phyloP scores from a whole-genome alignment of 2,797 vertebrate genomes.

The Aselliscus stoliczkanus region DNA sequence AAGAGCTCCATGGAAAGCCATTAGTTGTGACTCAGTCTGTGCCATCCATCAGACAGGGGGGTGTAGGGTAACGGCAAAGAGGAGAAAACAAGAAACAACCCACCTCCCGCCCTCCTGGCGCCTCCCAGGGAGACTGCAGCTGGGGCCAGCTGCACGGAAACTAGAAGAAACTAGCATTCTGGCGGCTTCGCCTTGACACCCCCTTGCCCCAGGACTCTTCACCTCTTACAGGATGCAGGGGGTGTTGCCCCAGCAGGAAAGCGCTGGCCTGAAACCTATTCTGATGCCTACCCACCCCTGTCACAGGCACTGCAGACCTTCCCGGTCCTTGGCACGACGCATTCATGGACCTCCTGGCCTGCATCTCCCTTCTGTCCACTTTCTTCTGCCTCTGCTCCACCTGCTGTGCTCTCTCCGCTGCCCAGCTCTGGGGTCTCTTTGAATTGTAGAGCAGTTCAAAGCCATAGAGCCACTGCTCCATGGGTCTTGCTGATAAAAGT shows the following conservation, averaged over 20 bases:
- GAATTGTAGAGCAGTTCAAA: neutral
- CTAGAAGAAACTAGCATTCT: neutral
- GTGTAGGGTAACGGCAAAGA: neutral
- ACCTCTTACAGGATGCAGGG: neutral
- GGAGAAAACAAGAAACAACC: neutral
- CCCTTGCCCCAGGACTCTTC: neutral
- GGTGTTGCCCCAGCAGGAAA: neutral
- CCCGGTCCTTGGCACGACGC: no score
- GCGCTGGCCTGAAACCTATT: neutral
- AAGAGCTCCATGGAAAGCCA: slow-evolving; percentile 8
- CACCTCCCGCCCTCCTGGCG: neutral
- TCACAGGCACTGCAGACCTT: neutral
- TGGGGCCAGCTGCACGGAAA: neutral
- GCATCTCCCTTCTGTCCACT: neutral
- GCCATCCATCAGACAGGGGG: neutral
- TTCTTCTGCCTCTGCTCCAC: neutral
- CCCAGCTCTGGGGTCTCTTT: neutral
- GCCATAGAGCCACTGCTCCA: neutral
- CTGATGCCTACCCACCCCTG: neutral
- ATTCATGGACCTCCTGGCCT: fast-evolving
- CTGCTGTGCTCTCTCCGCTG: neutral
- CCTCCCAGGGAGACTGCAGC: neutral
- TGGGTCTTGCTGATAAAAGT: neutral
- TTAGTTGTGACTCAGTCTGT: slow-evolving; percentile 33
- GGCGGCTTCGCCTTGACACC: neutral